Base-by-base conservation (phyloP, 2,797 vertebrate species). In the Hapalemur alaotrensis region DNA sequence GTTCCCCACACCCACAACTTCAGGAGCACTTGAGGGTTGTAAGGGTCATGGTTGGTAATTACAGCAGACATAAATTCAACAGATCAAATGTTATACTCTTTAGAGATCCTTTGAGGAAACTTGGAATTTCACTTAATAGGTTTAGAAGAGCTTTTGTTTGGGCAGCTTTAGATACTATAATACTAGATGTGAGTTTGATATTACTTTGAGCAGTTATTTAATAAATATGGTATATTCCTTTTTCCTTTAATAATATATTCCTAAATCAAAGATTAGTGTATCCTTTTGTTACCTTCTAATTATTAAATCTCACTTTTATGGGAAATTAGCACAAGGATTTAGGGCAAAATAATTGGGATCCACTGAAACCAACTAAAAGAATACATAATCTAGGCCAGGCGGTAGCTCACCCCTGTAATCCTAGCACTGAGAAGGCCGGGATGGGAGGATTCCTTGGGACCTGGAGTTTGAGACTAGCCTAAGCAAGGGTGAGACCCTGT, bases 101-200 rank as follows among this genome's bases (percentile, higher is more conserved):
- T 86, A 48, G 52, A 92, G 52, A 32, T 90, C 43, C 38, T 85
- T 93, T 88, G 69, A 75, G 67, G 41, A 86, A 92, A 93, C 17
- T 14, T 72, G 18, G 41, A 32, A 91, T 94, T 96, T 84, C 67
- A 86, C 43, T 90, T 48, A 67, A 30, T 87, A 67, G 22, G 85
- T 87, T 95, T 95, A 91, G 73, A 89, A 92, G 78, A 89, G 46
- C 63, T 93, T 93, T 61, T 95, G 15, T 18, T 95, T 72, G 76
- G 46, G 70, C 61, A 61, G 50, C 80, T 90, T 91, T 92, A 86
- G 25, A 85, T 50, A 78, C 18, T 48, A 22, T 89, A 67, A 65
- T 93, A 54, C 78, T 86, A 46, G 89, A 63, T 91, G 7, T 86
- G 89, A 97, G 12, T 83, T 86, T 80, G 92, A 30, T 70, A 50